Base-by-base conservation (phyloP, 2,888 invertebrate species). In the Dryomyza anilis region DNA sequence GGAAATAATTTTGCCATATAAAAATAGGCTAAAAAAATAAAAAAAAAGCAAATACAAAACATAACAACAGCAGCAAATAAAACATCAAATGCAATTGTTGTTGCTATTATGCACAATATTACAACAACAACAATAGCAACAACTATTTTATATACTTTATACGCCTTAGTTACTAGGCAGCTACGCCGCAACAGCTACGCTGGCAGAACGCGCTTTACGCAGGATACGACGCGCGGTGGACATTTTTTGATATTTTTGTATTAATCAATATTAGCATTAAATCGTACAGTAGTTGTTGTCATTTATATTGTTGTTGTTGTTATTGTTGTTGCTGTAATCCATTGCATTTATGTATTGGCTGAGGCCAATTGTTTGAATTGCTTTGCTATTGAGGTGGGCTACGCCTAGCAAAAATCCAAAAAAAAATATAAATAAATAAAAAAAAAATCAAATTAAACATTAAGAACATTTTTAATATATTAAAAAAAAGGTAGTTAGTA, bases 1-100 rank as follows among this genome's bases (percentile, higher is more conserved):
- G 33, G n/a, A n/a, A n/a, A n/a, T n/a, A 53, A 61, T 61, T 61
- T 23, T 48, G 21, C 30, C 33, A 36, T 53, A 52, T 52, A 61
- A 61, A 61, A 61, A 61, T 61, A 61, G 61, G 53, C 61, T 61
- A 53, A 21, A 61, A n/a, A n/a, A n/a, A n/a, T n/a, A n/a, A n/a
- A n/a, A 39, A 39, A 39, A 39, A 12, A 39, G 39, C 39, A 39
- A 39, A 14, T 14, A 39, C 39, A 7, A 39, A n/a, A n/a, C n/a
- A n/a, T n/a, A 39, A 39, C 7, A 6, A 2, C 39, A 7, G 4
- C 39, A 39, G 7, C 39, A 39, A 39, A 12, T 14, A 39, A 3
- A 7, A 7, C 33, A 33, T 48, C 48, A 21, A n/a, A 43, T 43
- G 16, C 43, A 43, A 16, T 43, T 43, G 14, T 43, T 16, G 43